These are phyloP conservation scores for Scolanthus callimorphus DNA, from an alignment of 92 coral and sea anemone species.

Conservation along the genomic window DNA sequence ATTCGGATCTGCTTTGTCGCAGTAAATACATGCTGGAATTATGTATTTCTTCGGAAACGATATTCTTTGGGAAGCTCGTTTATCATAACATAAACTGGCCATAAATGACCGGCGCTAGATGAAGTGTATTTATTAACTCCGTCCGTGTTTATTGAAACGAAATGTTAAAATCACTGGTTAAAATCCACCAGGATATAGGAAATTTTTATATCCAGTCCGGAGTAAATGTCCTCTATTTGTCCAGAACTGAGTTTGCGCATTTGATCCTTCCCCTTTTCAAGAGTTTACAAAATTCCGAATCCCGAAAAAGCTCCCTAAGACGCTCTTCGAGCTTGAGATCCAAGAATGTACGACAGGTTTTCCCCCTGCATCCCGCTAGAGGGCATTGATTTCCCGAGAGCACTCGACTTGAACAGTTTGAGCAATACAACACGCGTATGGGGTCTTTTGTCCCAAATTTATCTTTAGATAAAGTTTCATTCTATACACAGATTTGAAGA, in stretches of 20 bases:
- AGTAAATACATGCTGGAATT: too few species aligned
- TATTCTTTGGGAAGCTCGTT: too few species aligned
- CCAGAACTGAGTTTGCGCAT: background rate
- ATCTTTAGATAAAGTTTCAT: constrained; percentile 11
- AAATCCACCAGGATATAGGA: too few species aligned
- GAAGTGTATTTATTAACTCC: too few species aligned
- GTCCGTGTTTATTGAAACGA: too few species aligned
- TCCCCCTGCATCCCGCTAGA: constrained; percentile 10
- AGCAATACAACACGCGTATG: constrained; percentile 17
- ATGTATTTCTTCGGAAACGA: too few species aligned
- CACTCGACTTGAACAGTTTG: constrained; percentile 25
- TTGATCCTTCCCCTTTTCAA: constrained; percentile 17
- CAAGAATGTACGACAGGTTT: constrained; percentile 19
- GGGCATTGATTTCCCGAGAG: constrained; percentile 17
- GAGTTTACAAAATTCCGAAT: constrained; percentile 20
- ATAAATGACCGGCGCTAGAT: too few species aligned
- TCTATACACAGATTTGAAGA: constrained; percentile 15
- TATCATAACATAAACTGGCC: too few species aligned
- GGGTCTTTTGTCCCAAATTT: constrained; percentile 20
- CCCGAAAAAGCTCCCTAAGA: constrained; percentile 32
- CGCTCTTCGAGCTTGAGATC: constrained; percentile 43
- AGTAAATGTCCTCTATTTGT: constrained; percentile 39
- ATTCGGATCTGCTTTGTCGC: too few species aligned
- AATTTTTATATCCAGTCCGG: constrained; percentile 48
- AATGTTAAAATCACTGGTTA: too few species aligned